Conservation (phyloP, 2,888 invertebrate species). For the Adineta ricciae region DNA sequence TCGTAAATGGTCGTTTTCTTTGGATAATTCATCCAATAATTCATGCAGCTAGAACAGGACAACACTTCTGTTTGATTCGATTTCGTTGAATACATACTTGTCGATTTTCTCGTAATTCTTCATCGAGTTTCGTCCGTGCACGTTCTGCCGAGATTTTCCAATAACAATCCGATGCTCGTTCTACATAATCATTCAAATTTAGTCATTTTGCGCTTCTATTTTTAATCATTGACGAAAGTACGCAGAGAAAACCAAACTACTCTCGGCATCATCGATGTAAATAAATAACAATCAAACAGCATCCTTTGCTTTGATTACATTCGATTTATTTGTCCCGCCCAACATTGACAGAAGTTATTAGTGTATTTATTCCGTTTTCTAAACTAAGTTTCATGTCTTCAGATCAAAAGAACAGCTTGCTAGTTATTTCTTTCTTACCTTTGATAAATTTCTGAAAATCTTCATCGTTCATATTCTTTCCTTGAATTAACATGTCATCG, state of each 20-base stretch:
- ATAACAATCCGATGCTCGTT: background rate
- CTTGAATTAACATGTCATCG: slow-evolving; percentile 1
- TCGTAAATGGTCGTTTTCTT: background rate
- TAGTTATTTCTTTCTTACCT: background rate
- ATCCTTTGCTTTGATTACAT: background rate
- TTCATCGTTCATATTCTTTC: background rate
- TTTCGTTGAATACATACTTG: background rate
- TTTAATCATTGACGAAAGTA: background rate
- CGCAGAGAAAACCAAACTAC: background rate
- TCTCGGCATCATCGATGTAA: background rate
- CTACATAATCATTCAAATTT: background rate
- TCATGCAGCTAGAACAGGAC: background rate
- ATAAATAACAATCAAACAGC: background rate
- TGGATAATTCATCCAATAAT: background rate
- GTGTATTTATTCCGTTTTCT: background rate
- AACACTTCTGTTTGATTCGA: background rate
- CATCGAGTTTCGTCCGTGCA: background rate
- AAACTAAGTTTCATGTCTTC: background rate
- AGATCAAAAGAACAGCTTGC: too few relatives aligned
- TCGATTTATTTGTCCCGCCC: background rate
- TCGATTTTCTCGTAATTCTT: background rate
- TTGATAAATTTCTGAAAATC: background rate
- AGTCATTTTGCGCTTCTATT: background rate
- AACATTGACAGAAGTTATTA: background rate
- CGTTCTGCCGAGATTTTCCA: background rate